Evolutionary conservation across 2,888 invertebrate genomes (phyloP), one percentile per base, ranked within the genome.

Genomic region (Icerya purchasi): DNA sequence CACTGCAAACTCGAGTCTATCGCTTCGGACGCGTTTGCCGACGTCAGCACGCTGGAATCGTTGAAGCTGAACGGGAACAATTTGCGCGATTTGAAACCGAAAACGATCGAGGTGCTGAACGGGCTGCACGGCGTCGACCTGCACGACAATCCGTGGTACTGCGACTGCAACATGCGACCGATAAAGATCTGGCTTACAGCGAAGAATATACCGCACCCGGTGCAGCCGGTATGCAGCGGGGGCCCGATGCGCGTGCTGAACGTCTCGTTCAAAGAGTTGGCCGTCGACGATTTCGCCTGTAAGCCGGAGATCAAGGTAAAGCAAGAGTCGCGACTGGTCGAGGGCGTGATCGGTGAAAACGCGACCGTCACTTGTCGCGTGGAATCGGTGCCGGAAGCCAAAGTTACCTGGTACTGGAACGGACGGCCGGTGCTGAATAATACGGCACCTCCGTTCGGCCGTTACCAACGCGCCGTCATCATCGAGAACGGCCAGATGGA

Each of bases 121-220:
- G 63, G 84, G 84, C 74, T 90, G 65, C 82, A 85, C 66, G 87
- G 86, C 61, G 79, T 90, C 61, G 83, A 86, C 68, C 74, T 91
- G 65, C 84, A 89, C 71, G 83, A 83, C 70, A 91, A 91, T 76
- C 83, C 84, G 64, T 91, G 90, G 91, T 78, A 81, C 66, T 91
- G 91, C 72, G 87, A 90, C 72, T 91, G 91, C 72, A 79, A 82
- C 66, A 75, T 90, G 68, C 74, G 83, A 66, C 81, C 84, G 66
- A 75, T 89, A 67, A 81, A 86, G 69, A 73, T 78, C 64, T 90
- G 89, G 88, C 76, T 91, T 66, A 77, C 78, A 65, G 80, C 80
- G 69, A 82, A 84, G 69, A 84, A 83, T 68, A 82, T 85, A 65
- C 85, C 87, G 14, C 82, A 85, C 69, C 78, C 82, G 22, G 80